Conservation (phyloP, 2,797 vertebrate species). For the Lateolabrax maculatus region DNA sequence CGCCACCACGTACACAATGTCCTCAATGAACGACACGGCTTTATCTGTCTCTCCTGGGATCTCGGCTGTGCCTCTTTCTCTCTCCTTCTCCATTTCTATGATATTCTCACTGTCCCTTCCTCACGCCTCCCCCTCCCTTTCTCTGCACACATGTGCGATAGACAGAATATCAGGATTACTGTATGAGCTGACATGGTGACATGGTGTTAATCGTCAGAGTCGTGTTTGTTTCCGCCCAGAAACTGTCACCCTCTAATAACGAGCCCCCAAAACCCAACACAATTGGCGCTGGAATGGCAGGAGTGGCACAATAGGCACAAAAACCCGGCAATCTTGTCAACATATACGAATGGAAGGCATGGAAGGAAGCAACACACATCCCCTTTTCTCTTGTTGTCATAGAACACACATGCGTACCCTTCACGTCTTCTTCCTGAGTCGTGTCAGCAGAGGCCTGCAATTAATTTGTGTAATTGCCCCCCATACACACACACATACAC, state of each 20-base stretch:
- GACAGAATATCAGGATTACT: constrained; percentile 85
- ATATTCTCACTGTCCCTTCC: constrained; percentile 69
- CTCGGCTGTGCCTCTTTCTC: constrained; percentile 60
- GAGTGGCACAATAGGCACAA: constrained; percentile 82
- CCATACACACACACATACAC: constrained; percentile 7
- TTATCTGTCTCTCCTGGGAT: constrained; percentile 81
- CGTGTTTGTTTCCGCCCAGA: constrained; percentile 85
- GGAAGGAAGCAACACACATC: constrained; percentile 72
- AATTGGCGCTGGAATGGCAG: constrained; percentile 78
- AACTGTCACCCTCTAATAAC: constrained; percentile 85
- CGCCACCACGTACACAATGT: constrained; percentile 72
- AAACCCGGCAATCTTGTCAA: constrained; percentile 83
- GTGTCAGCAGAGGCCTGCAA: constrained; percentile 81
- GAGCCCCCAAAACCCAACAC: constrained; percentile 80
- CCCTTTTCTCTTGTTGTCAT: constrained; percentile 82
- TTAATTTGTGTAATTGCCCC: constrained; percentile 82
- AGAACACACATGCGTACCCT: constrained; percentile 69
- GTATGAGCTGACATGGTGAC: constrained; percentile 83
- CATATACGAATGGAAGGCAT: constrained; percentile 79
- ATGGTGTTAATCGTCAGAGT: constrained; percentile 83
- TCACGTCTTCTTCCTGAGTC: constrained; percentile 78
- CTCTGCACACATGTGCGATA: constrained; percentile 79
- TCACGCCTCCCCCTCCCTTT: constrained; percentile 61
- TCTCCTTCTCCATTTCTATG: constrained; percentile 62
- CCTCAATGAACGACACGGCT: constrained; percentile 79